Base-by-base conservation (phyloP, 30 jellyfish, hydroid and myxozoan species). In the Hydractinia symbiolongicarpus region DNA sequence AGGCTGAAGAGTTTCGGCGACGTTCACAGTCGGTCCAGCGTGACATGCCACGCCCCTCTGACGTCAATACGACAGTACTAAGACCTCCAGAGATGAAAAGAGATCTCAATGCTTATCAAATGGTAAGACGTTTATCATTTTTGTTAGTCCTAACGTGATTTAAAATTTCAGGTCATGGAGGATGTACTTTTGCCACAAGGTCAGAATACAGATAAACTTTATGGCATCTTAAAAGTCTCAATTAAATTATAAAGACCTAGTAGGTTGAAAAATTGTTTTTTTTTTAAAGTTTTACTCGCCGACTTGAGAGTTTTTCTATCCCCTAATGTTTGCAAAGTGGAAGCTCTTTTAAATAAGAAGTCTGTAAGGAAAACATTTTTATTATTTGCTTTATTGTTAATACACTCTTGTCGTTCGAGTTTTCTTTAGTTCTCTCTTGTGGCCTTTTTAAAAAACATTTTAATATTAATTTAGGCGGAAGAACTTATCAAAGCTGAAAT, bases 21-120 rank as follows among this genome's bases (percentile, higher is more conserved):
- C 94, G 78, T 54, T 86, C 97, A 20, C 90, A 85, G 64, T 75
- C 97, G 9, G 95, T 85, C 51, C 95, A 90, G 74, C 73, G 94
- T 49, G 88, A 85, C 67, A 62, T 90, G 76, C 97, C 97, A 40
- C 88, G 97, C 57, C 97, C 97, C 4, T 90, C 97, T 6, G 97
- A 90, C 85, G 97, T 79, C 71, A 90, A 90, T 51, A 70, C 91
- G 1, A 58, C 90, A 14, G 95, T 90, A 30, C 85, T 90, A 14
- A 79, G 97, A 67, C 97, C 97, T 11, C 84, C 73, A 13, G 94
- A 90, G 40, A 90, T 90, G 97, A 81, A 66, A 50, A 83, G 86
- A 6, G 97, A 90, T 72, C 84, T 90, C 53, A 90, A 90, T 66
- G 84, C 94, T 4, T 86, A 76, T 72, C 97, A 90, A 83, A 52